A percentile compares a stretch with the other conserved stretches of the same genome.
Conservation (phyloP, 2,113 vertebrate genomes). For the Bucco capensis region DNA sequence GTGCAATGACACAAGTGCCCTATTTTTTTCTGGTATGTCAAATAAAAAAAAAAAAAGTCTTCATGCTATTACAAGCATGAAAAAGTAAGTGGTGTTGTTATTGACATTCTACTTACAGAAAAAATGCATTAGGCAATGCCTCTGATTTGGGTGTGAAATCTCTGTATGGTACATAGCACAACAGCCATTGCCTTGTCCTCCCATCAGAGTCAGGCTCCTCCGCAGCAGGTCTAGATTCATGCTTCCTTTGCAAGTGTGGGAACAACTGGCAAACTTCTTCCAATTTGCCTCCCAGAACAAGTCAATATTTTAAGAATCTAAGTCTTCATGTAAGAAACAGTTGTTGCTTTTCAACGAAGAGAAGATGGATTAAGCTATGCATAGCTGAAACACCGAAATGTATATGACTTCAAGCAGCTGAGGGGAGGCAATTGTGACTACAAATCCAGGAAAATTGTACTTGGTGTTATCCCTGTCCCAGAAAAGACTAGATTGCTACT, state of each 20-base stretch:
- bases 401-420: background rate
- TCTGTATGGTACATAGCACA: background rate
- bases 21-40: background rate
- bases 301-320: background rate
- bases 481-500: background rate
- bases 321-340: background rate
- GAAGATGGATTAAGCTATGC: background rate
- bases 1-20: background rate
- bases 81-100: background rate
- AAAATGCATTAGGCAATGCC: background rate
- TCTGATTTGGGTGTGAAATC: background rate
- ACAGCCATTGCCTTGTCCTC: background rate
- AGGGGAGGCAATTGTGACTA: background rate
- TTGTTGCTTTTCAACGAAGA: background rate
- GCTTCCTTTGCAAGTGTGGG: background rate
- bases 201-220: background rate
- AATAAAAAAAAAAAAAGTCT: background rate
- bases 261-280: background rate
- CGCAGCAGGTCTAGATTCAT: background rate
- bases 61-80: background rate
- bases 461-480: background rate
- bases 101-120: background rate
- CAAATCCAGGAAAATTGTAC: background rate
- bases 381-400: background rate
- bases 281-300: background rate